Base-by-base conservation (phyloP, 2,797 vertebrate genomes). In the Protosalanx chinensis region DNA sequence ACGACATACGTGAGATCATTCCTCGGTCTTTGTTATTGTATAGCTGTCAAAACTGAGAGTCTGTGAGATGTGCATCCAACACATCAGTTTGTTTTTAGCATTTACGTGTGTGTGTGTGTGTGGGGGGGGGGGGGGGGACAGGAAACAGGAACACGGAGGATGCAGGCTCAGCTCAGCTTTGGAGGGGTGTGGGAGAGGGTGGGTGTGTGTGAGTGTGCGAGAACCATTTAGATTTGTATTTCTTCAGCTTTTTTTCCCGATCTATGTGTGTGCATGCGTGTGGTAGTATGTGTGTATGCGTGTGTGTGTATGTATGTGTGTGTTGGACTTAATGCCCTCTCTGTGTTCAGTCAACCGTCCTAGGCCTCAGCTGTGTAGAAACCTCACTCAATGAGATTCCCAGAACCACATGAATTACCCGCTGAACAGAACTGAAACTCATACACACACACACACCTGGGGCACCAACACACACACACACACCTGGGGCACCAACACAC, bases 221-320 rank as follows among this genome's bases (percentile, higher is more conserved):
- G 6, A 4, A 6, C 46, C 41, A 46, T 5, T 46, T 5, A 1
- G 5, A 5, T 46, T 1, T 46, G 1, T 46, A 1, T 46, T 46
- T 46, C 2, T 5, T 46, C 5, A 12, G 5, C 41, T 46, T 5
- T 46, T 12, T 46, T 12, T 46, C n/a, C n/a, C n/a, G n/a, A 49
- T 65, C 37, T 69, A 69, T 66, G 71, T 76, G 69, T 68, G 58
- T 68, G 68, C 72, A 69, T 20, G 15, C 23, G 72, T 46, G 75
- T 35, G 27, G 18, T 46, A 62, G 70, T 65, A 15, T 49, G 64
- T 1, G 46, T 16, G 20, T 1, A 29, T 58, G 30, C 0, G 33
- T 53, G 46, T 27, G 41, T 67, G 65, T 29, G 27, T 67, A 46
- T 30, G 12, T 32, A 6, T 53, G 27, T 67, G 20, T 1, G n/a